phyloP scores from a whole-genome alignment of 2,888 invertebrate genomes.

The Anarsia innoxiella region DNA sequence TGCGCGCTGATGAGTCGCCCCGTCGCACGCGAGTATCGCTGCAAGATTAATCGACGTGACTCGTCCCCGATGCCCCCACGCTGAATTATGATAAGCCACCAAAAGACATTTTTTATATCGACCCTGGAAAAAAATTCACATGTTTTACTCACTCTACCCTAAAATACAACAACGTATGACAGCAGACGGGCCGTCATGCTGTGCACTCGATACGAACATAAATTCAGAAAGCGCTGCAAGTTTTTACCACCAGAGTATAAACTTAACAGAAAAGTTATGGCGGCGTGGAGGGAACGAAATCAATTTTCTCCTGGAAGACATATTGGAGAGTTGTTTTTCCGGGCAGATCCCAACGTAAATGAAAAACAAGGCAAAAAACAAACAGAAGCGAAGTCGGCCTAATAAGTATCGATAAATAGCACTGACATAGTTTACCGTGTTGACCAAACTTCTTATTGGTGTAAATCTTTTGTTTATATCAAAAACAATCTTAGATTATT shows the following conservation, averaged over 20 bases:
- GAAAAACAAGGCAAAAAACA: constrained; percentile 24
- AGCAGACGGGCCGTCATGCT: constrained; percentile 28
- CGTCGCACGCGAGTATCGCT: constrained; percentile 35
- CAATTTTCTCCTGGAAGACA: constrained; percentile 38
- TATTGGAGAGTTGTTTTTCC: constrained; percentile 44
- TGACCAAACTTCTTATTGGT: no score
- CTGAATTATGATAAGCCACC: constrained; percentile 45
- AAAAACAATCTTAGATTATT: no score
- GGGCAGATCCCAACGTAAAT: constrained; percentile 22
- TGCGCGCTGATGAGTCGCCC: constrained; percentile 17
- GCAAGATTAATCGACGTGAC: constrained; percentile 51
- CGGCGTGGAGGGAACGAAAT: constrained; percentile 29
- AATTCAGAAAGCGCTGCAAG: constrained; percentile 17
- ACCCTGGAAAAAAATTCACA: constrained; percentile 17
- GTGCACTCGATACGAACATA: constrained; percentile 42
- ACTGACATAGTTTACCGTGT: background rate
- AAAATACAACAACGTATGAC: constrained; percentile 32
- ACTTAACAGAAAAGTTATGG: constrained; percentile 22
- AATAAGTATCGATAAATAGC: constrained; percentile 9
- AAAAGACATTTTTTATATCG: constrained; percentile 35
- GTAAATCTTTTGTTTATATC: no score
- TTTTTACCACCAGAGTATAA: constrained; percentile 23
- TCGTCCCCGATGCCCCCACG: constrained; percentile 33
- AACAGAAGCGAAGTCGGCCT: constrained; percentile 9
- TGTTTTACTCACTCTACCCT: constrained; percentile 26